Conservation (phyloP, 1,140 invertebrate genomes). For the Sycobia sp. region DNA sequence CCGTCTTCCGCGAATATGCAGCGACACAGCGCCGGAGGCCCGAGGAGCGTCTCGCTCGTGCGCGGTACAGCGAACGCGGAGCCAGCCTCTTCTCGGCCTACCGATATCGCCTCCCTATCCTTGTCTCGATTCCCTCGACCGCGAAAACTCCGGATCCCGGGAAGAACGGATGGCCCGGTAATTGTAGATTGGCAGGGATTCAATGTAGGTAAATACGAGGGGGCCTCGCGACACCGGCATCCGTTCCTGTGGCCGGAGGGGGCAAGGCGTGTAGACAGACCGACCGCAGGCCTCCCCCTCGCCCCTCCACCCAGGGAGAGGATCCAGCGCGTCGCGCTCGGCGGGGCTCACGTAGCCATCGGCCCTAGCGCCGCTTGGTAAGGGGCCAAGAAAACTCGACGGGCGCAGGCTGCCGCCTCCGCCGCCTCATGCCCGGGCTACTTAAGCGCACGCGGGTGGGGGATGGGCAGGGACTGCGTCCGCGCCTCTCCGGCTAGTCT, state of each 20-base stretch:
- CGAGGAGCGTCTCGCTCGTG: too few relatives aligned
- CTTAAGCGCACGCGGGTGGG: too few relatives aligned
- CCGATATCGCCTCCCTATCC: too few relatives aligned
- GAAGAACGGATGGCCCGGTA: constrained; percentile 59
- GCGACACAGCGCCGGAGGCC: too few relatives aligned
- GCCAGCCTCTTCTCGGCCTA: too few relatives aligned
- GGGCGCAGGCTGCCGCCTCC: background rate
- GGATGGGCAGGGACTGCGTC: too few relatives aligned
- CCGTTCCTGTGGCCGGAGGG: too few relatives aligned
- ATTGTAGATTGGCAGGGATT: constrained; percentile 62
- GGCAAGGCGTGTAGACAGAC: constrained; percentile 53
- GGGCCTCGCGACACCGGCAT: constrained; percentile 38
- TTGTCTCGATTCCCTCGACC: too few relatives aligned
- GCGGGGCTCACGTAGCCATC: constrained; percentile 30
- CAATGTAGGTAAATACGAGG: constrained; percentile 61
- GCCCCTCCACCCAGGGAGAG: constrained; percentile 12
- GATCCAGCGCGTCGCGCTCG: background rate
- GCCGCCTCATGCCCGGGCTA: too few relatives aligned
- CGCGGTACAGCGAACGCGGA: too few relatives aligned
- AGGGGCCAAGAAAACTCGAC: constrained; percentile 55
- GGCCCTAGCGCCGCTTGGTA: constrained; percentile 47
- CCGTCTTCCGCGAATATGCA: too few relatives aligned
- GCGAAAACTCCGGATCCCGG: background rate
- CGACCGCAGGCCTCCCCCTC: constrained; percentile 36
- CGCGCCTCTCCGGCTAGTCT: too few relatives aligned